These are phyloP conservation scores for Scartelaos histophorus DNA, from an alignment of 2,113 vertebrate species.

Conservation along the genomic window DNA sequence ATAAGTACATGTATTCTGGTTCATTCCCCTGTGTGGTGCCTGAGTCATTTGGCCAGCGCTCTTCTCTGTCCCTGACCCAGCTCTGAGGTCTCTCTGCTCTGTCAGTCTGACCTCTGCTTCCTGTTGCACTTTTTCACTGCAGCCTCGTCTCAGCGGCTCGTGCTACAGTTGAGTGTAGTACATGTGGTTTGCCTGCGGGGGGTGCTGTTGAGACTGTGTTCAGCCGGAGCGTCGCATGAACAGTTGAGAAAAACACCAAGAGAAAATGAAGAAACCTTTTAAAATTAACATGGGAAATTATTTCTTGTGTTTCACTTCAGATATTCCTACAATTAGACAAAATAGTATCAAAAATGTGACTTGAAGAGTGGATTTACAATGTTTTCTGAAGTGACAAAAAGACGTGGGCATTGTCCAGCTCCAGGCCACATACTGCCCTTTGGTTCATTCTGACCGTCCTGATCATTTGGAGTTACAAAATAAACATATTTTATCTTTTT, in stretches of 20 bases:
- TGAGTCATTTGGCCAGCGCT: neutral
- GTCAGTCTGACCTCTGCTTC: neutral
- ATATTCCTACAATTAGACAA: too few relatives aligned
- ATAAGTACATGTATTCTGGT: neutral
- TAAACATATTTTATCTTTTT: too few relatives aligned
- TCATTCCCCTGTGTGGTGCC: neutral
- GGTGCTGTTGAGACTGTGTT: neutral
- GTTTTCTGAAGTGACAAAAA: too few relatives aligned
- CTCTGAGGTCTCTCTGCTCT: neutral
- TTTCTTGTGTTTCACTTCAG: neutral
- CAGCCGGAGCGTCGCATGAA: neutral
- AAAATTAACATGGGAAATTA: neutral
- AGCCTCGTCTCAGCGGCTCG: neutral
- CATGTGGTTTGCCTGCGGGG: neutral
- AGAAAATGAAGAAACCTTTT: neutral
- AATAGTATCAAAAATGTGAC: too few relatives aligned
- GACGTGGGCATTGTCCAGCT: too few relatives aligned
- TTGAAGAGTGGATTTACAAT: too few relatives aligned
- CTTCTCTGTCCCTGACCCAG: neutral
- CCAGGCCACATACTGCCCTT: too few relatives aligned
- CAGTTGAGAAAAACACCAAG: neutral
- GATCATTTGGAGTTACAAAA: too few relatives aligned
- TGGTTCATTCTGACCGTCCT: too few relatives aligned
- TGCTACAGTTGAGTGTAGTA: conserved; percentile 15
- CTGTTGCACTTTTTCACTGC: neutral